Percentiles rank a stretch among this genome's conserved stretches.
Evolutionary conservation across 2,797 vertebrate species (phyloP).

Genomic region (Pseudomugil tenellus): DNA sequence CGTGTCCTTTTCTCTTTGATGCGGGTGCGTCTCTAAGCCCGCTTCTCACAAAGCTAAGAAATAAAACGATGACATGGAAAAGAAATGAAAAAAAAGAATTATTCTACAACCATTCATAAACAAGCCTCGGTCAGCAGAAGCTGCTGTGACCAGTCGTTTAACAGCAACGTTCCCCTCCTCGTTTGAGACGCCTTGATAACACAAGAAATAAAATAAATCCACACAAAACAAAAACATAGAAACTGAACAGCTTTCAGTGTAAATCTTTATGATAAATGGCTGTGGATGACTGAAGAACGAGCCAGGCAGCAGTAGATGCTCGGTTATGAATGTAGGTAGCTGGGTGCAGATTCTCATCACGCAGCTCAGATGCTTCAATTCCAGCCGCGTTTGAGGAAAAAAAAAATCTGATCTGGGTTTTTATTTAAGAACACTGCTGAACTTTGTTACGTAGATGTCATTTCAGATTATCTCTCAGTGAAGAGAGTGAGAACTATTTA

Average conservation of each 20-base stretch:
- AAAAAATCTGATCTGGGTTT: conserved; percentile 22
- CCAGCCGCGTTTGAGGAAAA: conserved; percentile 15
- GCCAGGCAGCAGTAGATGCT: conserved; percentile 63
- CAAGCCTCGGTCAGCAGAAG: conserved; percentile 55
- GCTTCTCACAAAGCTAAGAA: conserved; percentile 74
- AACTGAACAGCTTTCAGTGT: conserved; percentile 53
- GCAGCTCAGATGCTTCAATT: conserved; percentile 33
- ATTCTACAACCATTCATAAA: conserved; percentile 76
- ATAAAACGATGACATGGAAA: conserved; percentile 65
- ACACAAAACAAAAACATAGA: conserved; percentile 52
- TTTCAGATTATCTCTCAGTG: conserved; percentile 28
- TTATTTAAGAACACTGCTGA: conserved; percentile 64
- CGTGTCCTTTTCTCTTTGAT: conserved; percentile 64
- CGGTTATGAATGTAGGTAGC: conserved; percentile 53
- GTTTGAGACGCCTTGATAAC: conserved; percentile 33
- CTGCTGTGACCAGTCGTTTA: conserved; percentile 38
- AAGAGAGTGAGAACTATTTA: conserved; percentile 41
- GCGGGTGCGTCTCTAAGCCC: conserved; percentile 58
- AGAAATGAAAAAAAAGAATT: no score
- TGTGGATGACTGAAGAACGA: conserved; percentile 54
- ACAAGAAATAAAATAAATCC: conserved; percentile 30
- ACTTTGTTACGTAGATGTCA: conserved; percentile 34
- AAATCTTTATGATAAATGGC: conserved; percentile 61
- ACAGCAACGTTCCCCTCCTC: conserved; percentile 42
- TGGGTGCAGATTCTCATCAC: conserved; percentile 45